Evolutionary conservation across 2,888 invertebrate species (phyloP).

Genomic region (Drosophila basisetae): DNA sequence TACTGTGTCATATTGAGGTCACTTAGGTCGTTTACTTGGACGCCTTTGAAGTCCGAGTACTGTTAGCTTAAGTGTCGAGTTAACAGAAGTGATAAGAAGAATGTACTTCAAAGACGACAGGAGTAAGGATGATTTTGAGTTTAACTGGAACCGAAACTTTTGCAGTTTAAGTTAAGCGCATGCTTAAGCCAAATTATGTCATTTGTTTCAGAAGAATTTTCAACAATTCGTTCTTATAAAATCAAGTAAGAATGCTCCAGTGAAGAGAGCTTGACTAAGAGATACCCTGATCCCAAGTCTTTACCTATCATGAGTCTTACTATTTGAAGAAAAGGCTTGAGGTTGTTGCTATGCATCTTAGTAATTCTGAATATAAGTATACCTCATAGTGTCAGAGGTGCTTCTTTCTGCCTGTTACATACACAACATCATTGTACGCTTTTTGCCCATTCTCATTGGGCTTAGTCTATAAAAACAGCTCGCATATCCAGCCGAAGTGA

Average conservation of each 20-base stretch:
- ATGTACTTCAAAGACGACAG: constrained; percentile 19
- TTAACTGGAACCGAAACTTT: constrained; percentile 8
- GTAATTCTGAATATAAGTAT: neutral
- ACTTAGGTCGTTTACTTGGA: constrained; percentile 37
- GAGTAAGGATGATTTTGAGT: constrained; percentile 5
- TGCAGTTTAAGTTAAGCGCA: neutral
- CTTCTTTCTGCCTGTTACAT: neutral
- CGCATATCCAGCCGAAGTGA: neutral
- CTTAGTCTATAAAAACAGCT: neutral
- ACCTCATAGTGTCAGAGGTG: neutral
- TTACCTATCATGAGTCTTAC: neutral
- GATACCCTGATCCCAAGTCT: neutral
- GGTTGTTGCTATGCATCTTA: neutral
- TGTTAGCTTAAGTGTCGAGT: constrained; percentile 23
- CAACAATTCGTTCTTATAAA: neutral
- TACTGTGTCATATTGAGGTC: constrained; percentile 48
- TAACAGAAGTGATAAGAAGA: constrained; percentile 25
- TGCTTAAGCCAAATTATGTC: neutral
- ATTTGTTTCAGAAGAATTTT: constrained; percentile 1
- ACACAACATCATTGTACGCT: neutral
- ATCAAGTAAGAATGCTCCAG: neutral
- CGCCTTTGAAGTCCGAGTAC: constrained; percentile 33
- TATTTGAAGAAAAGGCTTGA: neutral
- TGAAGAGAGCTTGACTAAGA: neutral
- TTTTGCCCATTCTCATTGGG: neutral